A percentile compares a stretch with the other conserved stretches of the same genome.
phyloP scores from a whole-genome alignment of 2,888 invertebrate species.

The Nezara viridula region DNA sequence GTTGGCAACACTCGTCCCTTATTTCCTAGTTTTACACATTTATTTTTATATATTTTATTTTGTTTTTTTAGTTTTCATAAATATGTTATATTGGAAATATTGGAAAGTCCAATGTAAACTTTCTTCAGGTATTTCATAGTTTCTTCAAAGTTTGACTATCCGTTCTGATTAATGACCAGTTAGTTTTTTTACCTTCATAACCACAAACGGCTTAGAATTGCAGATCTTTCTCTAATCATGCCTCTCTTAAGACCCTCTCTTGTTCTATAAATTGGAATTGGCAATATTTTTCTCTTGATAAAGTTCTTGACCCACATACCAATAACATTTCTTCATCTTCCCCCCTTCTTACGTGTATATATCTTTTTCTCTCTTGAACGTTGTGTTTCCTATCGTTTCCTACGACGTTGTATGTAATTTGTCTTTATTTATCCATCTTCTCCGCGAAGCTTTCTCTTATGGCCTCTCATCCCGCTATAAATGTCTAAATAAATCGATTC shows the following conservation, averaged over 20 bases:
- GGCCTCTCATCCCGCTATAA: neutral
- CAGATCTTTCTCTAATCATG: neutral
- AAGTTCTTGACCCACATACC: conserved; percentile 8
- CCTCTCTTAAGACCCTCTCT: neutral
- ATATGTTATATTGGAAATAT: too few species aligned
- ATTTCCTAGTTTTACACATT: too few species aligned
- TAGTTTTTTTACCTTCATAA: too few species aligned
- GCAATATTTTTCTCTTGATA: neutral
- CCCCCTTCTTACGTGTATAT: neutral
- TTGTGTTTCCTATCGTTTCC: neutral
- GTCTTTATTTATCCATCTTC: neutral
- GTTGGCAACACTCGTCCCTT: too few species aligned
- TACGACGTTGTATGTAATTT: neutral
- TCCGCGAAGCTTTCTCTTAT: neutral
- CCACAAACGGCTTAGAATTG: neutral
- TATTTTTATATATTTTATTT: too few species aligned
- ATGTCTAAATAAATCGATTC: neutral
- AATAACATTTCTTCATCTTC: neutral
- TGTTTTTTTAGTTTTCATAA: too few species aligned
- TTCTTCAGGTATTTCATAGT: too few species aligned
- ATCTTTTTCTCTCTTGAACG: neutral
- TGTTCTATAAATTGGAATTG: neutral
- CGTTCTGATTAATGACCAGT: too few species aligned
- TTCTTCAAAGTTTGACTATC: too few species aligned
- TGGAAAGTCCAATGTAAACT: too few species aligned